These are phyloP conservation scores for Strongylocentrotus purpuratus DNA, from an alignment of 35 echinoderm and acorn worm species.

Conservation along the genomic window DNA sequence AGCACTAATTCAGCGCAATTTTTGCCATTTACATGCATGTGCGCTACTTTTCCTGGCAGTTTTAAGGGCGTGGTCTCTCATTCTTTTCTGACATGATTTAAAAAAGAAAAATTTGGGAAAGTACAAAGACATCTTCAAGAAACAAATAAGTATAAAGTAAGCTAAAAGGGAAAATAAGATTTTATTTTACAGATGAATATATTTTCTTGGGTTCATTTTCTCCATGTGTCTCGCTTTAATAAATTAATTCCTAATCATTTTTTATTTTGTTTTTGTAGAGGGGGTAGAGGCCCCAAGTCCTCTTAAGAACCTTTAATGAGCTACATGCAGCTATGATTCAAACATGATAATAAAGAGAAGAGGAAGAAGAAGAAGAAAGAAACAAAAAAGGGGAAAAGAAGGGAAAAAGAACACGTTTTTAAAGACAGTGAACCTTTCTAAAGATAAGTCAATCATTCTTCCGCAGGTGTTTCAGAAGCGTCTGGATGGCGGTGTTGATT, in stretches of 20 bases:
- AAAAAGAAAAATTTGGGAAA: background rate
- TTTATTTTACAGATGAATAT: no score
- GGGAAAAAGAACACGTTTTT: background rate
- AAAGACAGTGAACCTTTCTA: background rate
- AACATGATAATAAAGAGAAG: background rate
- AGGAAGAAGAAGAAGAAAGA: no score
- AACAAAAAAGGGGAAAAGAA: background rate
- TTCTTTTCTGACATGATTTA: background rate
- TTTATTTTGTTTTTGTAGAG: no score
- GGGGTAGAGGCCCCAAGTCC: no score
- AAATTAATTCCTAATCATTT: no score
- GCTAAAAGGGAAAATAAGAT: background rate
- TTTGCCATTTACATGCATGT: no score
- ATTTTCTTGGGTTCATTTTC: no score
- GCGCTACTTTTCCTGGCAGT: no score
- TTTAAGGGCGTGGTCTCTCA: background rate
- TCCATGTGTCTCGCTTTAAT: no score
- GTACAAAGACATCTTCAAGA: background rate
- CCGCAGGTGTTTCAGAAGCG: conserved; percentile 70
- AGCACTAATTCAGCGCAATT: no score
- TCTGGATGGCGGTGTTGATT: conserved; percentile 44
- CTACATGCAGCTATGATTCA: no score
- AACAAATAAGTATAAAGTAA: background rate
- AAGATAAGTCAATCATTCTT: background rate
- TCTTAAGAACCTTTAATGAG: no score